Evolutionary conservation across 2,888 invertebrate species (phyloP).

Genomic region (Cepaea hortensis): DNA sequence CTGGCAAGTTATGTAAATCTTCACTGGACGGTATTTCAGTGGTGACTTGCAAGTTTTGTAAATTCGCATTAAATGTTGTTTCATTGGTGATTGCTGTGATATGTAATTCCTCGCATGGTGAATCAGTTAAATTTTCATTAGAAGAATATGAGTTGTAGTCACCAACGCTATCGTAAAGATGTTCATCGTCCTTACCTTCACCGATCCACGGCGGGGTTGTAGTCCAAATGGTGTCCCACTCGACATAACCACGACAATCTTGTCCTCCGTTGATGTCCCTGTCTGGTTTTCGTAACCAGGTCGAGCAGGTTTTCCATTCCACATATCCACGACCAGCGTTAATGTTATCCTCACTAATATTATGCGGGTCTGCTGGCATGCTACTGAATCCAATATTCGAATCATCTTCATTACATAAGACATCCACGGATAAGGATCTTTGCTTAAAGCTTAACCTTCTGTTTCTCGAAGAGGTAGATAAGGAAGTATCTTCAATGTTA

Average conservation of each 20-base stretch:
- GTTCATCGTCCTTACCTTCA: conserved; percentile 47
- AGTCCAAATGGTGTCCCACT: conserved; percentile 49
- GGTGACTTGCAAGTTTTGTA: too few species aligned
- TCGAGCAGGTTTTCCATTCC: conserved; percentile 45
- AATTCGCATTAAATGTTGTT: conserved; percentile 26
- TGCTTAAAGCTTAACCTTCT: neutral
- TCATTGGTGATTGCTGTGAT: neutral
- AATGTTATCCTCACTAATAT: neutral
- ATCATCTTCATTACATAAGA: conserved; percentile 1
- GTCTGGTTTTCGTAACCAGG: conserved; percentile 40
- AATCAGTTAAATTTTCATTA: neutral
- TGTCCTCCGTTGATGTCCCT: neutral
- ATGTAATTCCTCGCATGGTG: neutral
- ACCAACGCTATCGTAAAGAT: conserved; percentile 51
- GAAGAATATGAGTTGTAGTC: conserved; percentile 33
- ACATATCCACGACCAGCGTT: conserved; percentile 24
- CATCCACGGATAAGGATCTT: conserved; percentile 43
- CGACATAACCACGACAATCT: conserved; percentile 43
- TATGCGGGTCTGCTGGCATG: neutral
- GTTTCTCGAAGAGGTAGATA: neutral
- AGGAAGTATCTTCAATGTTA: neutral
- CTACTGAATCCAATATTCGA: neutral
- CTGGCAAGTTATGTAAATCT: neutral
- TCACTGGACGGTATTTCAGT: too few species aligned
- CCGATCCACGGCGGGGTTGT: conserved; percentile 26